Evolutionary conservation across 2,113 vertebrate species (phyloP), one percentile per base, ranked within the genome.

Genomic region (Marmota flaviventris): DNA sequence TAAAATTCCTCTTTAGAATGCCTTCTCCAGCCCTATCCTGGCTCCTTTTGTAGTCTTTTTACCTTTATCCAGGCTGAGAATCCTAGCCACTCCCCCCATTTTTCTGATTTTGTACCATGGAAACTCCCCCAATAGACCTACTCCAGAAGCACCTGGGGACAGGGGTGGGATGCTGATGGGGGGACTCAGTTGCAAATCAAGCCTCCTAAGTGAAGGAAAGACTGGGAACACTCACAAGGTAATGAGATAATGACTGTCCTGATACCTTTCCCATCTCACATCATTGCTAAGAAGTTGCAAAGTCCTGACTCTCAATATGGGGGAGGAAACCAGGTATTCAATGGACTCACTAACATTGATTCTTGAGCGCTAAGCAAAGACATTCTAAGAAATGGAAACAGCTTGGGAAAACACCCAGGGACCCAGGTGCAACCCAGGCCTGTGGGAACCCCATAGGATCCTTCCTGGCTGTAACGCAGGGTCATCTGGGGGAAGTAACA

Each of bases 231-330:
- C 14, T 22, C 29, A 3, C 22, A 1, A 0, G 48, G 8, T 39
- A 22, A n/a, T 1, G 45, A 53, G 48, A 8, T 39, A 22, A n/a
- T 1, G 45, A 45, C 4, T 1, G 7, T 37, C 63, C 3, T 2
- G 37, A 3, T 63, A 22, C 13, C 25, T 32, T 79, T 67, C 32
- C 53, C 20, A 51, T 18, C 61, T 56, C 91, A 4, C 10, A 72
- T 89, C 45, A 18, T 53, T 73, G 63, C 51, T 45, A 78, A 29
- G 18, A 65, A 70, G 77, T 24, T 73, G 65, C 17, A 51, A 39
- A 83, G 34, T 48, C n/a, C 22, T 22, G 27, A 63, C 18, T 72
- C 24, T 78, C 20, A 9, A 0, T 7, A 27, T 4, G 69, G 27
- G 22, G 20, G 65, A 16, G 53, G 90, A 58, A 82, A 61, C 14